Conservation (phyloP, 2,797 vertebrate species). For the Labroides dimidiatus region DNA sequence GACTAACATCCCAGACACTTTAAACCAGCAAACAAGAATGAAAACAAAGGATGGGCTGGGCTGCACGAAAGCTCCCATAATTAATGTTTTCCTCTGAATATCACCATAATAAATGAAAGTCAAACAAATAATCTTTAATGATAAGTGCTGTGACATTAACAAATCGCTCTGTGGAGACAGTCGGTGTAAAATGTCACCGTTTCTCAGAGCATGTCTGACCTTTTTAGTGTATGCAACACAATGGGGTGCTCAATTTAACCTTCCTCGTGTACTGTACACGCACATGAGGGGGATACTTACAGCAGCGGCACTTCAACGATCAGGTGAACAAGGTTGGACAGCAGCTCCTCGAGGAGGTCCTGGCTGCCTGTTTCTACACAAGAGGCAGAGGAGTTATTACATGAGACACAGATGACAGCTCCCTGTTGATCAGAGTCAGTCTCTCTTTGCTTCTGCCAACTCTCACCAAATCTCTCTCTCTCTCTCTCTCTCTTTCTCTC, state of each 20-base stretch:
- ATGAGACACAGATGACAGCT: conserved; percentile 36
- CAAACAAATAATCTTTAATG: conserved; percentile 21
- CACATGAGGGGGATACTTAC: conserved; percentile 83
- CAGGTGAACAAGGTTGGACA: conserved; percentile 95
- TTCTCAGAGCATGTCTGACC: conserved; percentile 5
- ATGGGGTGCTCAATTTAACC: conserved; percentile 22
- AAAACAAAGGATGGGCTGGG: conserved; percentile 20
- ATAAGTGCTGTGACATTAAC: conserved; percentile 9
- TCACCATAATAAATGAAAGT: conserved; percentile 4
- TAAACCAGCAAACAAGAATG: conserved; percentile 22
- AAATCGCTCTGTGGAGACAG: conserved; percentile 4
- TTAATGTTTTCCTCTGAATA: neutral
- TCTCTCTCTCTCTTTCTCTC: too few relatives aligned
- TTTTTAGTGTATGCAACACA: conserved; percentile 27
- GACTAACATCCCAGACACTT: conserved; percentile 41
- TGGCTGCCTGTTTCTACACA: conserved; percentile 85
- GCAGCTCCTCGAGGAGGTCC: conserved; percentile 94
- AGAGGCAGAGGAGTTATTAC: conserved; percentile 49
- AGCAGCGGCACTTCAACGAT: conserved; percentile 95
- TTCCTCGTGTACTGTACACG: neutral
- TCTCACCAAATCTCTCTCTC: conserved; percentile 15
- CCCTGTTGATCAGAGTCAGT: conserved; percentile 22
- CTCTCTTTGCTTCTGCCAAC: conserved; percentile 23
- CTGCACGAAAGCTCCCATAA: neutral
- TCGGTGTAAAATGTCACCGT: conserved; percentile 16